Percentiles rank a stretch among this genome's conserved stretches.
Evolutionary conservation across 2,113 vertebrate genomes (phyloP).

Genomic region (Trinectes maculatus): DNA sequence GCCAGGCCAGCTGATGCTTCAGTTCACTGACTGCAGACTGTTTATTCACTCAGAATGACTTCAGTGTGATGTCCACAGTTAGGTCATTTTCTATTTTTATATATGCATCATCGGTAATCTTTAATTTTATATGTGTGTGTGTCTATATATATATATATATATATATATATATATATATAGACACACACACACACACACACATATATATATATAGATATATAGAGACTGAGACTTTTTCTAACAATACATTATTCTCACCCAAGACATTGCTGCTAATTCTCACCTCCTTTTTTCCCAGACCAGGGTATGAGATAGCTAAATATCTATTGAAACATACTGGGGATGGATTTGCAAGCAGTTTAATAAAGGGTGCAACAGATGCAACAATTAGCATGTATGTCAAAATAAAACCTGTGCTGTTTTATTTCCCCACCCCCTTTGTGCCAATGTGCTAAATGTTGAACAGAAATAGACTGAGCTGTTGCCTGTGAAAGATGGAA

Average conservation of each 20-base stretch:
- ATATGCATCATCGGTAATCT: neutral
- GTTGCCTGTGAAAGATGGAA: conserved; percentile 25
- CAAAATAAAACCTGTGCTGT: neutral
- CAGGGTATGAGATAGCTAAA: neutral
- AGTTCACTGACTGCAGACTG: conserved; percentile 9
- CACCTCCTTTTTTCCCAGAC: neutral
- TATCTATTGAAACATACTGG: neutral
- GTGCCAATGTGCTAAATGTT: neutral
- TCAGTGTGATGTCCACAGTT: neutral
- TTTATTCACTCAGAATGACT: neutral
- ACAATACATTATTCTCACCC: conserved; percentile 6
- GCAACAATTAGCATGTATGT: neutral
- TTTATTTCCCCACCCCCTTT: neutral
- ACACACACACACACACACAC: no score
- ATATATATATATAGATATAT: no score
- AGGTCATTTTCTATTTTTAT: neutral
- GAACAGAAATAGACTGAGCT: conserved; percentile 25
- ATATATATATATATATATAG: no score
- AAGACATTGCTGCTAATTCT: conserved; percentile 8
- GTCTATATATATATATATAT: no score
- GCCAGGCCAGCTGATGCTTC: conserved; percentile 13
- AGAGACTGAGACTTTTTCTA: no score
- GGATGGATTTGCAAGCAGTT: neutral
- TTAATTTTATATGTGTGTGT: neutral
- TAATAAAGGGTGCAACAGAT: neutral